Evolutionary conservation across 2,797 vertebrate genomes (phyloP).

Genomic region (Clarias fuscus): DNA sequence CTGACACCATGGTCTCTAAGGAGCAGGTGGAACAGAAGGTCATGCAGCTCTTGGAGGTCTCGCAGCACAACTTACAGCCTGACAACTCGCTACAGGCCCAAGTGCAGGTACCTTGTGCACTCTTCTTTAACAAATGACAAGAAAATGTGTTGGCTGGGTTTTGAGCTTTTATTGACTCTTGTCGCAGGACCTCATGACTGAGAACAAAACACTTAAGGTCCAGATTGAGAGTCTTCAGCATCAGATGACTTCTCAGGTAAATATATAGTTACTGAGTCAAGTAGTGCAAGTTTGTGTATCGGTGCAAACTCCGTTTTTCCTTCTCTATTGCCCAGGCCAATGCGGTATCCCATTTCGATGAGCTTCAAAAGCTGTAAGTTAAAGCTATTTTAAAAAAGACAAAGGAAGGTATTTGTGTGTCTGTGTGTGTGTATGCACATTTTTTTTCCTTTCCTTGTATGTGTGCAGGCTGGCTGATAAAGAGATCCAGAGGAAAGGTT

Average conservation of each 20-base stretch:
- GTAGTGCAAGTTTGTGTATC: not conserved
- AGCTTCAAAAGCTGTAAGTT: slow-evolving; percentile 93
- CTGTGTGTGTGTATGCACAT: no score
- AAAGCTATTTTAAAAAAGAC: not conserved
- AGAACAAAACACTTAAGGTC: slow-evolving; percentile 88
- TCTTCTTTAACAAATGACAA: not conserved
- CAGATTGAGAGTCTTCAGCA: slow-evolving; percentile 88
- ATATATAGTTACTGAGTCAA: not conserved
- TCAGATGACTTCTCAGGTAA: slow-evolving; percentile 91
- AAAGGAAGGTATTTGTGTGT: no score
- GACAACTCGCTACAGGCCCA: slow-evolving; percentile 85
- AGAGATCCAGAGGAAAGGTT: slow-evolving; percentile 90
- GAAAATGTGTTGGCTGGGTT: slow-evolving; percentile 10
- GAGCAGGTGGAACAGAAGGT: slow-evolving; percentile 92
- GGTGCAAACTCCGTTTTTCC: slow-evolving; percentile 24
- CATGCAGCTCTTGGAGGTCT: slow-evolving; percentile 86
- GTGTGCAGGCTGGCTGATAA: slow-evolving; percentile 87
- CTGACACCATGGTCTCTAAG: slow-evolving; percentile 89
- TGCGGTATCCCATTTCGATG: slow-evolving; percentile 90
- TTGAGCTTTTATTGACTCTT: slow-evolving; percentile 36
- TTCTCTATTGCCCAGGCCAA: slow-evolving; percentile 74
- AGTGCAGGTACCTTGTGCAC: slow-evolving; percentile 73
- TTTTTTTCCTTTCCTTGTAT: not conserved
- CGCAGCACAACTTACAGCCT: slow-evolving; percentile 82
- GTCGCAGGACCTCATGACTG: slow-evolving; percentile 88